A percentile compares a stretch with the other conserved stretches of the same genome.
phyloP scores from a whole-genome alignment of 1,140 invertebrate genomes.

The Pogonomyrmex barbatus region DNA sequence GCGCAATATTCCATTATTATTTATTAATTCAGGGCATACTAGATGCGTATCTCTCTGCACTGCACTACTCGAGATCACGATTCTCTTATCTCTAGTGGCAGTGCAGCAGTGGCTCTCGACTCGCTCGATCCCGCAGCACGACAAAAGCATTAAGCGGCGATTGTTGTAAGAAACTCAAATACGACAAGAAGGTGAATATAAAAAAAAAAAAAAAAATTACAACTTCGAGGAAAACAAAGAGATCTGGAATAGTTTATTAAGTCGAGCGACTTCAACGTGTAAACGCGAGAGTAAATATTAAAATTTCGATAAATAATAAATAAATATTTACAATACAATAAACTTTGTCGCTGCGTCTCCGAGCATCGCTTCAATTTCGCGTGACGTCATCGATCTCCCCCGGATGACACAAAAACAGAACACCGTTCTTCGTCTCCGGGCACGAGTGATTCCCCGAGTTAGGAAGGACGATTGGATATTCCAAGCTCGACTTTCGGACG shows the following conservation, averaged over 20 bases:
- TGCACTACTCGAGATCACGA: conserved; percentile 81
- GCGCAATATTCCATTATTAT: conserved; percentile 85
- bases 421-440: no score
- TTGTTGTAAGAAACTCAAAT: not conserved
- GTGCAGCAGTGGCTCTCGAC: conserved; percentile 74
- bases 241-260: not conserved
- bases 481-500: not conserved
- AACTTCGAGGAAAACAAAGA: not conserved
- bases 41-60: conserved; percentile 82
- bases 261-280: not conserved
- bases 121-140: conserved; percentile 31
- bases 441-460: not conserved
- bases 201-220: not conserved
- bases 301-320: not conserved
- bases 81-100: conserved; percentile 81
- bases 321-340: no score
- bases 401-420: no score
- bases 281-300: not conserved
- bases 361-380: not conserved
- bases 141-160: not conserved
- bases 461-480: no score
- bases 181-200: not conserved
- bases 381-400: no score
- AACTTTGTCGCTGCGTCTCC: no score
- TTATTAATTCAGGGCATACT: conserved; percentile 84